Evolutionary conservation across 2,797 vertebrate species (phyloP), one percentile per base, ranked within the genome.

Genomic region (Manis pentadactyla): DNA sequence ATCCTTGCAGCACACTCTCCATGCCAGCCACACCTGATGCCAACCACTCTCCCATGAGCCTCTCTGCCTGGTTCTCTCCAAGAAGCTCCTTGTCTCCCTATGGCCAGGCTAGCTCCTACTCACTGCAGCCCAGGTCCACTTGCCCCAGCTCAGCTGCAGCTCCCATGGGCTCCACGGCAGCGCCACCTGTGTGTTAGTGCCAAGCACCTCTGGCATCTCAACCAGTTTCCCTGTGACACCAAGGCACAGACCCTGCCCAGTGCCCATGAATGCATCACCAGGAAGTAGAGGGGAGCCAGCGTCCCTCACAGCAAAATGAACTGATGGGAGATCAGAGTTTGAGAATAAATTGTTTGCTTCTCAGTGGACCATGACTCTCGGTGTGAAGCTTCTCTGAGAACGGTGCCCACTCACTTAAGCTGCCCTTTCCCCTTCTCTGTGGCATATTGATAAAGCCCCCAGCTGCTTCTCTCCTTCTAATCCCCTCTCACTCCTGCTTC

Each of bases 391-490:
- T 63, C 46, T 39, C 3, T 9, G 4, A 19, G 74, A 39, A 63
- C 0, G 7, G 14, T 4, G 27, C 64, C 53, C 64, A 11, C 53
- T n/a, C 42, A 1, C 3, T 9, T 0, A 55, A n/a, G 55, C 25
- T 10, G 31, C 34, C 31, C 0, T 1, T 5, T 10, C 25, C 34
- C 14, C 19, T 0, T 4, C 23, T 18, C 27, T 34, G 19, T 27
- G 27, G 27, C 8, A 1, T 13, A 14, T 19, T 9, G 39, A 31
- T 73, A 53, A 19, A 37, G 77, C 17, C 15, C 6, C 25, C 31
- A 12, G 46, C 29, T 11, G 29, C 31, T 61, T 5, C 66, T 53
- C 49, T 75, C 46, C 29, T 64, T 55, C 46, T 34, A 5, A 2
- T 4, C 37, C 51, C 13, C 19, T 0, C 37, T 39, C 51, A 18